These are phyloP conservation scores for Microctenopoma stevenorrisi DNA, from an alignment of 2,797 vertebrate species.

Conservation along the genomic window DNA sequence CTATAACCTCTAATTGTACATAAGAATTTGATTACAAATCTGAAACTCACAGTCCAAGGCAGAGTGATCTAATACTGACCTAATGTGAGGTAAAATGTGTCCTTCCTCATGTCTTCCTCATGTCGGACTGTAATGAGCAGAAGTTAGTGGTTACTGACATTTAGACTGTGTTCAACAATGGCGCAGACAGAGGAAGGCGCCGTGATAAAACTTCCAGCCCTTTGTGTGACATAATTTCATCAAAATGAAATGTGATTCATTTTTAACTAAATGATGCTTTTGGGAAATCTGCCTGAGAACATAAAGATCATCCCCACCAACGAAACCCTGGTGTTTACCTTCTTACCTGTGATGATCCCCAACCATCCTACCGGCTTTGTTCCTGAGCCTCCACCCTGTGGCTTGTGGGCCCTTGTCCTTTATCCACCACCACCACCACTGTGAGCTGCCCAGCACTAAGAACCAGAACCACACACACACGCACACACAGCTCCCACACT, in stretches of 20 bases:
- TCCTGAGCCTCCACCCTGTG: conserved; percentile 21
- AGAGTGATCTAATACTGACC: not conserved
- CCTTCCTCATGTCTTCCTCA: not conserved
- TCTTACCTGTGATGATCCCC: conserved; percentile 20
- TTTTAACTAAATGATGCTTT: conserved; percentile 54
- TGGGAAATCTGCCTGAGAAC: conserved; percentile 66
- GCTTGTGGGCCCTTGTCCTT: conserved; percentile 41
- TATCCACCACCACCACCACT: conserved; percentile 3
- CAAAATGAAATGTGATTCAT: not conserved
- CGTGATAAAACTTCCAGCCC: not conserved
- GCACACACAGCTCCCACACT: conserved; percentile 7
- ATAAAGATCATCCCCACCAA: conserved; percentile 21
- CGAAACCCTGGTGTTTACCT: conserved; percentile 23
- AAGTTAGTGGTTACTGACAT: not conserved
- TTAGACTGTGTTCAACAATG: not conserved
- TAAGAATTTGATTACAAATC: not conserved
- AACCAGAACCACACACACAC: conserved; percentile 12
- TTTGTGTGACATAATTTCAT: no score
- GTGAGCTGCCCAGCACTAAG: conserved; percentile 15
- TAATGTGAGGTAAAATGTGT: not conserved
- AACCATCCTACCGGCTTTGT: conserved; percentile 9
- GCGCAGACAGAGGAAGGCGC: not conserved
- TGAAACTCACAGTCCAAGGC: not conserved
- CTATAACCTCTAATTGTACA: not conserved
- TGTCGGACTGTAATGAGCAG: not conserved